Base-by-base conservation (phyloP, 2,888 invertebrate genomes). In the Eubasilissa splendida region DNA sequence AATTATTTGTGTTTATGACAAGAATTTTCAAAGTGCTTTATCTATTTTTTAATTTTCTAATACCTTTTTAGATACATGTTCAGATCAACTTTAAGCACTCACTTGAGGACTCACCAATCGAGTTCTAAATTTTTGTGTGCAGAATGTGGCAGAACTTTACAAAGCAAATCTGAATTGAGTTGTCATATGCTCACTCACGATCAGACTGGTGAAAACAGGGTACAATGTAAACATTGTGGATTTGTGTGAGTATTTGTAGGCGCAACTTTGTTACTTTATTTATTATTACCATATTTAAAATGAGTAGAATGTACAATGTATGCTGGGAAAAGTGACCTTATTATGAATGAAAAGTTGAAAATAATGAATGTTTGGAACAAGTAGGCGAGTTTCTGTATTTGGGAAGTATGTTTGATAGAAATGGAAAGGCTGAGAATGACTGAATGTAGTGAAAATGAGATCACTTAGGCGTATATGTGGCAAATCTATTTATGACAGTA, bases 121-220 rank as follows among this genome's bases (percentile, higher is more conserved):
- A 71, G 65, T 11, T 77, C 60, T 10, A 76, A 80, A 54, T 85
- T 85, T 80, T 82, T 85, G 52, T 86, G 86, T 68, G 83, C 84
- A 14, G 85, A 85, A 31, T 86, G 86, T 73, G 85, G 85, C 8
- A 71, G 79, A 53, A 73, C 80, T 56, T 82, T 83, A 58, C 71
- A 77, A 63, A 63, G 74, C 53, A 82, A 82, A 71, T 77, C 77
- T 11, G 68, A 74, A 52, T 71, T 83, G 10, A 77, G 60, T n/a
- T 42, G 54, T 50, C 84, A 84, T 74, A 65, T 80, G 71, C 58
- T 82, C 58, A 77, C 77, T 14, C 83, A 83, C 56, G 83, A 83
- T 66, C 14, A 59, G 7, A 79, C 71, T n/a, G 83, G 81, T 11
- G 66, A 80, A 70, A 75, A 78, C 54, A 58, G 73, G 59, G 79